Percentiles rank a stretch among this genome's conserved stretches.
phyloP scores from a whole-genome alignment of 2,797 vertebrate species.

The Enteromius thamalakanensis region DNA sequence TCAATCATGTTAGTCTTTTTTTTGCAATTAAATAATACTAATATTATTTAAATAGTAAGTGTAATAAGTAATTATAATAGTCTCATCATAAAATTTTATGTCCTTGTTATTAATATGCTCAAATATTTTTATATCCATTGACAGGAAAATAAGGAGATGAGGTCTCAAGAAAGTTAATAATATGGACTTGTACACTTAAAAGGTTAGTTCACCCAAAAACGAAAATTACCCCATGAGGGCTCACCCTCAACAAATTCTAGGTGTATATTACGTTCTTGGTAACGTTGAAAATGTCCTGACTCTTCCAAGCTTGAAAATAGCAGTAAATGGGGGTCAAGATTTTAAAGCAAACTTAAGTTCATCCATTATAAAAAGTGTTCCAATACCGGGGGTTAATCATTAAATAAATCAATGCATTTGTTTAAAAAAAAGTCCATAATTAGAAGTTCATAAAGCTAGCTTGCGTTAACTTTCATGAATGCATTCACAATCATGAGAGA shows the following conservation, averaged over 20 bases:
- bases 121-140: background rate
- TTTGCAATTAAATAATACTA: background rate
- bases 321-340: background rate
- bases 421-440: background rate
- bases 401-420: background rate
- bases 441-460: background rate
- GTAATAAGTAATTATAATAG: background rate
- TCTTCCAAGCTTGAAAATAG: background rate
- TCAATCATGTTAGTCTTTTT: background rate
- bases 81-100: background rate
- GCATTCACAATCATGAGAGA: background rate
- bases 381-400: background rate
- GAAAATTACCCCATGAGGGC: background rate
- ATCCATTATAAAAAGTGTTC: background rate
- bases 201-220: background rate
- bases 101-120: background rate
- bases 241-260: no score
- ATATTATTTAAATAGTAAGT: background rate
- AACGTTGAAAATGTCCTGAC: background rate
- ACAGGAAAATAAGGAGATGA: background rate
- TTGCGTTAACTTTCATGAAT: background rate
- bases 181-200: background rate
- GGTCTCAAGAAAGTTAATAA: background rate
- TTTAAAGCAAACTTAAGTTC: background rate
- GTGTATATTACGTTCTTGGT: background rate